These are phyloP conservation scores for Riparia riparia DNA, from an alignment of 2,113 vertebrate species.

Conservation along the genomic window DNA sequence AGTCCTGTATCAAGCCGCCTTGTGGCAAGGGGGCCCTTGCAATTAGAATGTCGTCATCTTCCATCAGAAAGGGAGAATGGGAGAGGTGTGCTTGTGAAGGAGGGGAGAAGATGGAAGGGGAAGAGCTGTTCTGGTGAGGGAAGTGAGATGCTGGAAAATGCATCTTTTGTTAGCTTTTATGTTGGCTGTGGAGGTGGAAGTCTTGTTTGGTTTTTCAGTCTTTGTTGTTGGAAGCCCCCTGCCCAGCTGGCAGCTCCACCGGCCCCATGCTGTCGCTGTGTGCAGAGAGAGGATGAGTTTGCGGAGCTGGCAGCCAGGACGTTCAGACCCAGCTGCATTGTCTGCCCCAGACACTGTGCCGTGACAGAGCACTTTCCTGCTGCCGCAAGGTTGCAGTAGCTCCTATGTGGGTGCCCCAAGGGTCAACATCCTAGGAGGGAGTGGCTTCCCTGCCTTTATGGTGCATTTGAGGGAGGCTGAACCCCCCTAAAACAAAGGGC, in stretches of 20 bases:
- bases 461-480: neutral
- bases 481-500: neutral
- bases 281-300: neutral
- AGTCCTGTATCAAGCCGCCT: conserved; percentile 31
- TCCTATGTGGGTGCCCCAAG: neutral
- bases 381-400: neutral
- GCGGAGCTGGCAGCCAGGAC: neutral
- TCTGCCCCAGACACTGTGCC: rapidly evolving
- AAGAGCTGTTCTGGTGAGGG: neutral
- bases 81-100: neutral
- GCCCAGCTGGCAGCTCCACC: neutral
- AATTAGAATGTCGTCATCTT: conserved; percentile 51
- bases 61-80: conserved; percentile 9
- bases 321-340: neutral
- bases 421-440: neutral
- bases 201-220: neutral
- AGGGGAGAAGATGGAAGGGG: conserved; percentile 9
- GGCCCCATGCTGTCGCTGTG: neutral
- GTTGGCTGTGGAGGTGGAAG: neutral
- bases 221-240: neutral
- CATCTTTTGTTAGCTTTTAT: conserved; percentile 35
- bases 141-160: rapidly evolving
- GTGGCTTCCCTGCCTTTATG: neutral
- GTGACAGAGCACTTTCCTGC: neutral
- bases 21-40: conserved; percentile 31